Percentiles rank a stretch among this genome's conserved stretches.
Evolutionary conservation across 2,888 invertebrate species (phyloP).

Genomic region (Stenodera caucasica): DNA sequence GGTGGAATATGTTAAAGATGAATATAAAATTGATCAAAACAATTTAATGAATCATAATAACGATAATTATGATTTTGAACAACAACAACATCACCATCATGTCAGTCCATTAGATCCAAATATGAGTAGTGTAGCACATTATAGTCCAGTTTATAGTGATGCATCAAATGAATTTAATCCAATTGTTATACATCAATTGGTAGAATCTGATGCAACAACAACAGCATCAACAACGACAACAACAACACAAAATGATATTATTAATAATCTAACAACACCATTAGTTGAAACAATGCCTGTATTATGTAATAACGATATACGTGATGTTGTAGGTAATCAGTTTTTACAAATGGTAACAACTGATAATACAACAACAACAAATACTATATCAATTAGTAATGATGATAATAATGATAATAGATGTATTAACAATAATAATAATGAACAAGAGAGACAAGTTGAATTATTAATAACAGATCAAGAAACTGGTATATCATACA

Average conservation of each 20-base stretch:
- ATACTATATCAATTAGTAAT: slow-evolving; percentile 14
- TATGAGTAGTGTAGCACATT: slow-evolving; percentile 63
- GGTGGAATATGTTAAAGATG: slow-evolving; percentile 54
- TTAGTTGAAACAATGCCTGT: slow-evolving; percentile 43
- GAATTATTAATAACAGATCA: slow-evolving; percentile 55
- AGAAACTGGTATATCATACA: slow-evolving; percentile 49
- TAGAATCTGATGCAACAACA: slow-evolving; percentile 36
- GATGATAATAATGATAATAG: slow-evolving; percentile 10
- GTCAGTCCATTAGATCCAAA: slow-evolving; percentile 56
- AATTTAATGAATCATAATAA: slow-evolving; percentile 29
- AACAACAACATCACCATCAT: slow-evolving; percentile 34
- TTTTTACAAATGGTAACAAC: slow-evolving; percentile 45
- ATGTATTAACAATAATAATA: slow-evolving; percentile 22
- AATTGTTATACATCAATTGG: slow-evolving; percentile 50
- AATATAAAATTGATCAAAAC: slow-evolving; percentile 41
- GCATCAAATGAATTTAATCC: slow-evolving; percentile 44
- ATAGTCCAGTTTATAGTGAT: slow-evolving; percentile 61
- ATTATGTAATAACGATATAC: slow-evolving; percentile 43
- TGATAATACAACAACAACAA: slow-evolving; percentile 18
- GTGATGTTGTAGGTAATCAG: slow-evolving; percentile 44
- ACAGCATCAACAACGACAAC: background rate
- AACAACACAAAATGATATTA: slow-evolving; percentile 27
- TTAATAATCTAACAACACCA: slow-evolving; percentile 23
- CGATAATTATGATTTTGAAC: slow-evolving; percentile 43
- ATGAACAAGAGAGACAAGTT: slow-evolving; percentile 49